phyloP scores from a whole-genome alignment of 2,797 vertebrate species.

The Ficedula albicollis region DNA sequence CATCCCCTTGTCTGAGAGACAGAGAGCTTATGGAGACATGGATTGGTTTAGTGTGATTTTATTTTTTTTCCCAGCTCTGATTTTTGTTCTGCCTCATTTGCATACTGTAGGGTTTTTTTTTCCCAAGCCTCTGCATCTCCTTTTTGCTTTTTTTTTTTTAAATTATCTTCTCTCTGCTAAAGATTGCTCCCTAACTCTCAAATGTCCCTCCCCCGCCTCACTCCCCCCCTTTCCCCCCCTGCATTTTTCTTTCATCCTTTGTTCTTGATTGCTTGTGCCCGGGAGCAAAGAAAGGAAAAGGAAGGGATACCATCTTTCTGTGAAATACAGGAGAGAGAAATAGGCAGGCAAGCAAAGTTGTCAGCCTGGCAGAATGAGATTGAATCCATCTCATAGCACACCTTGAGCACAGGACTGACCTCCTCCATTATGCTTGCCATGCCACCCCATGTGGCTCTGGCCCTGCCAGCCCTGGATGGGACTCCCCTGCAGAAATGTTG shows the following conservation, averaged over 20 bases:
- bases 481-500: neutral
- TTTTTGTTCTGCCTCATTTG: conserved; percentile 63
- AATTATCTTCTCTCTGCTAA: conserved; percentile 55
- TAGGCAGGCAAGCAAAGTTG: conserved; percentile 58
- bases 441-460: neutral
- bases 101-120: conserved; percentile 31
- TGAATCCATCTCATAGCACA: conserved; percentile 26
- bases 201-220: conserved; percentile 70
- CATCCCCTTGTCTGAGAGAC: neutral
- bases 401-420: neutral
- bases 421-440: neutral
- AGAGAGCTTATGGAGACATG: neutral
- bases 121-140: conserved; percentile 47
- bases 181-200: conserved; percentile 71
- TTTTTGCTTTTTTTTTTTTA: conserved; percentile 8
- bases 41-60: conserved; percentile 16
- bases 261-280: conserved; percentile 70
- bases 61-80: conserved; percentile 16
- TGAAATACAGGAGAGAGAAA: conserved; percentile 53
- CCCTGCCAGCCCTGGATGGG: neutral
- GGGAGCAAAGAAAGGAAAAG: conserved; percentile 62
- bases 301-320: conserved; percentile 62
- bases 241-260: conserved; percentile 75
- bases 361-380: conserved; percentile 46
- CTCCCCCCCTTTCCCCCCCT: neutral